Evolutionary conservation across 2,113 vertebrate species (phyloP), one percentile per base, ranked within the genome.

Genomic region (Sciurus niger): DNA sequence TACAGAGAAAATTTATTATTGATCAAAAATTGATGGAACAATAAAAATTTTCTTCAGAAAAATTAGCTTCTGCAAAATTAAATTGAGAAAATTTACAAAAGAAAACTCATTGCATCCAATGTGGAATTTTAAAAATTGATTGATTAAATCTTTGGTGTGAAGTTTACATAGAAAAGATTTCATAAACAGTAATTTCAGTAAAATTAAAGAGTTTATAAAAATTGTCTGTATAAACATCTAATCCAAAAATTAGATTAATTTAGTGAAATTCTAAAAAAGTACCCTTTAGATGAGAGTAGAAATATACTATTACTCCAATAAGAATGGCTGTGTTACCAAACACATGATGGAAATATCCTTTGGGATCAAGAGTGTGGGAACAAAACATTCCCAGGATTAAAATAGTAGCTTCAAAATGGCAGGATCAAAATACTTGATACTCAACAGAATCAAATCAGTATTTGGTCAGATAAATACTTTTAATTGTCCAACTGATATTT

Each of bases 191-290:
- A 92, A 86, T 37, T 63, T 74, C 22, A 91, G 30, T 40, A 77
- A 4, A 67, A 86, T 40, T 18, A 97, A 91, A 76, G 58, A 25
- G 28, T 86, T 28, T 94, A 6, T 34, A 76, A 87, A 83, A 87
- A 6, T 18, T 28, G 20, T 0, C 17, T 93, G 0, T 37, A 72
- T 76, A 78, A 32, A 24, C 77, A 85, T 32, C 51, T 79, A 70
- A 83, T 78, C 5, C 11, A 58, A 87, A 94, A 93, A 55, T 95
- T 84, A 76, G 84, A 60, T 92, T 84, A 63, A 17, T 58, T 58
- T 14, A 16, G 63, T 16, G 28, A 43, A 78, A 32, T 85, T 77
- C 46, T 82, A 58, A n/a, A 53, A 89, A 7, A 89, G 20, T 83
- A 32, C 14, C 4, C 2, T 70, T 34, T 53, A 48, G 37, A 63